These are phyloP conservation scores for Amblyjoppa proteus DNA, from an alignment of 2,888 invertebrate species.

Conservation along the genomic window DNA sequence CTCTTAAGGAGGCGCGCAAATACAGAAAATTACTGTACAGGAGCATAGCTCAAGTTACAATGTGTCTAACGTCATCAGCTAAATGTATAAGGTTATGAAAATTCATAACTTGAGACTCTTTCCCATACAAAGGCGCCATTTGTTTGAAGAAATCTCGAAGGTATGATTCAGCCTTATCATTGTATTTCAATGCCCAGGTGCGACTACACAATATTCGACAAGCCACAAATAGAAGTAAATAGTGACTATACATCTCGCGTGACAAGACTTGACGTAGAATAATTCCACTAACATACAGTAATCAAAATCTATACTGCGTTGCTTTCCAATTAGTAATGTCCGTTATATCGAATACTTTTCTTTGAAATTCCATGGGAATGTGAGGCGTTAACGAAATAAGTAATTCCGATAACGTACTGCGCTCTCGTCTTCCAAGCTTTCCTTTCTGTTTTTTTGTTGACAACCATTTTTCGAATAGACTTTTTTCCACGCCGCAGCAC, in stretches of 20 bases:
- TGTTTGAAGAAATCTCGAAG: constrained; percentile 51
- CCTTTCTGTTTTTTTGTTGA: constrained; percentile 24
- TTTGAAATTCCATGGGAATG: too few species aligned
- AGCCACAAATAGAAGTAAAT: constrained; percentile 48
- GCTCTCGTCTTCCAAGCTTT: constrained; percentile 16
- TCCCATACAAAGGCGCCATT: constrained; percentile 60
- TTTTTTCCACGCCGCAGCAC: not conserved
- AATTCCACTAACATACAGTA: constrained; percentile 44
- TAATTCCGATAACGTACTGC: not conserved
- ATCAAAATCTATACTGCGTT: constrained; percentile 58
- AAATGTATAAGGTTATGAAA: constrained; percentile 66
- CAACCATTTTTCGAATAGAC: constrained; percentile 17
- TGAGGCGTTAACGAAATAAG: constrained; percentile 2
- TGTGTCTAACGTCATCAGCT: constrained; percentile 59
- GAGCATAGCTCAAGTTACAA: too few species aligned
- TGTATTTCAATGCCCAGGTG: constrained; percentile 11
- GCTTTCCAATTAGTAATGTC: constrained; percentile 56
- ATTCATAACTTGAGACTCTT: constrained; percentile 56
- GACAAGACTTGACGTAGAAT: constrained; percentile 42
- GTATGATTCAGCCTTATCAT: constrained; percentile 33
- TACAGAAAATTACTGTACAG: too few species aligned
- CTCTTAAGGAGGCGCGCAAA: too few species aligned
- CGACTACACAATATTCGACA: constrained; percentile 59
- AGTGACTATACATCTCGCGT: constrained; percentile 50
- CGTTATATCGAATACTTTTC: not conserved